phyloP scores from a whole-genome alignment of 1,140 invertebrate species.

The Leptopilina clavipes region DNA sequence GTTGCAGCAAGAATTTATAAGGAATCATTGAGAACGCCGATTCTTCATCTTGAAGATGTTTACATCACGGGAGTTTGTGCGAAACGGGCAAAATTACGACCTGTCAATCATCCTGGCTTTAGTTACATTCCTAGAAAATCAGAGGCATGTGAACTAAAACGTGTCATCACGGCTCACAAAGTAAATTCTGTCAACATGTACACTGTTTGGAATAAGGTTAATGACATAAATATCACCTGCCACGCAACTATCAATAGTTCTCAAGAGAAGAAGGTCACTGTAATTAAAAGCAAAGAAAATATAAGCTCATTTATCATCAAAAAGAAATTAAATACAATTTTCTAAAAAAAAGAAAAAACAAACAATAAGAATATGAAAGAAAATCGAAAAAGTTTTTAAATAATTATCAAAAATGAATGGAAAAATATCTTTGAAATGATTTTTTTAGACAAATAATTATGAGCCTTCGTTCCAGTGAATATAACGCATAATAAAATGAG shows the following conservation, averaged over 20 bases:
- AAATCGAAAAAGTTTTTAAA: too few relatives aligned
- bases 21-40: conserved; percentile 80
- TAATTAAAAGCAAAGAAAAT: background rate
- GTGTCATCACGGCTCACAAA: conserved; percentile 68
- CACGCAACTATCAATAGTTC: conserved; percentile 6
- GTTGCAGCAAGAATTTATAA: conserved; percentile 81
- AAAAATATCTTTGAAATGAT: too few relatives aligned
- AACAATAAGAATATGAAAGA: too few relatives aligned
- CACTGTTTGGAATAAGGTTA: conserved; percentile 66
- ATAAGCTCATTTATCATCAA: background rate
- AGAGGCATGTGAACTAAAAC: conserved; percentile 70
- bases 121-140: conserved; percentile 76
- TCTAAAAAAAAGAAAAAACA: background rate
- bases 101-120: conserved; percentile 78
- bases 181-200: conserved; percentile 66
- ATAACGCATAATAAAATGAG: conserved; percentile 21
- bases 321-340: background rate
- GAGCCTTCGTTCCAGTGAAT: background rate
- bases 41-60: conserved; percentile 90
- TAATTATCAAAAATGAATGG: background rate
- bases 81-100: conserved; percentile 72
- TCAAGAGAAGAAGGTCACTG: background rate
- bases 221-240: conserved; percentile 58
- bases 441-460: background rate
- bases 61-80: conserved; percentile 86